phyloP scores from a whole-genome alignment of 1,140 invertebrate species.

The Metopolophium dirhodum region DNA sequence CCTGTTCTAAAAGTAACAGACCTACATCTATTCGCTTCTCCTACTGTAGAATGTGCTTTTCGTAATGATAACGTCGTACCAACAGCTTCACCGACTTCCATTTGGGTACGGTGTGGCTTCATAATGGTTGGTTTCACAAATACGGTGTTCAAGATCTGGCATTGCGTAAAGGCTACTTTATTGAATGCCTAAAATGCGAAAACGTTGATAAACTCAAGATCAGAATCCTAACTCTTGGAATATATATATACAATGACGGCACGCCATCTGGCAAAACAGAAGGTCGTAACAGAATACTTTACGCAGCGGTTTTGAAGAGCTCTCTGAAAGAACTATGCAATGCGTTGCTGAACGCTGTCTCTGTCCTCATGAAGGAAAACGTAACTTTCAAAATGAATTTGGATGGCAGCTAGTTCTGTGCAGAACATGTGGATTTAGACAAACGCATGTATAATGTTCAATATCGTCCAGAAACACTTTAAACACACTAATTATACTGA shows the following conservation, averaged over 20 bases:
- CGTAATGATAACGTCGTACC: slow-evolving; percentile 67
- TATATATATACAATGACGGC: slow-evolving; percentile 73
- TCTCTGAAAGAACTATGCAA: slow-evolving; percentile 70
- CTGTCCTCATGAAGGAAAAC: slow-evolving; percentile 68
- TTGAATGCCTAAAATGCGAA: slow-evolving; percentile 74
- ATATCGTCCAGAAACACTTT: too few species aligned
- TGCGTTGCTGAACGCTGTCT: slow-evolving; percentile 64
- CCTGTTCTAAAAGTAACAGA: slow-evolving; percentile 62
- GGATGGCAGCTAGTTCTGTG: too few species aligned
- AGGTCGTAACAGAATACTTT: too few species aligned
- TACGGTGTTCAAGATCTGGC: slow-evolving; percentile 71
- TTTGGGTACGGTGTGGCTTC: slow-evolving; percentile 70
- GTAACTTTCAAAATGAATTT: slow-evolving; percentile 63
- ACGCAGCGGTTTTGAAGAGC: slow-evolving; percentile 67
- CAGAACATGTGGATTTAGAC: too few species aligned
- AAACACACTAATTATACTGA: too few species aligned
- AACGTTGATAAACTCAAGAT: slow-evolving; percentile 68
- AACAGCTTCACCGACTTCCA: slow-evolving; percentile 62
- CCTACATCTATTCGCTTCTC: neutral
- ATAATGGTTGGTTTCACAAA: slow-evolving; percentile 70
- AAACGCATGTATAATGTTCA: too few species aligned
- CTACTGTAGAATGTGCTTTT: slow-evolving; percentile 65
- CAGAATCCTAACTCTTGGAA: slow-evolving; percentile 70
- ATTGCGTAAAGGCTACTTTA: slow-evolving; percentile 72
- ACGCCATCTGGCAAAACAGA: slow-evolving; percentile 76